These are phyloP conservation scores for Atta texana DNA, from an alignment of 1,140 invertebrate genomes.

Conservation along the genomic window DNA sequence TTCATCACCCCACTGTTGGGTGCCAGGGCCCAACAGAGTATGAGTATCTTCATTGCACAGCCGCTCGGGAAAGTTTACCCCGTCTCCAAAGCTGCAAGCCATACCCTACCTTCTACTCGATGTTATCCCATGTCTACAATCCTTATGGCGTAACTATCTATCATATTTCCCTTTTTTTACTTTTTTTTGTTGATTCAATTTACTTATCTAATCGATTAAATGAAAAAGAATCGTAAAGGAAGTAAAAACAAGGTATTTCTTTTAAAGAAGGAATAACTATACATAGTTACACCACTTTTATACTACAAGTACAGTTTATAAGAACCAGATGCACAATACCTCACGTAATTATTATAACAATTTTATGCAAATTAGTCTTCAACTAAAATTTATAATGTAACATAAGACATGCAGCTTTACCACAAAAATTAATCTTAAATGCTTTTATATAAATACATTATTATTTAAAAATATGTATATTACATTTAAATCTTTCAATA, in stretches of 20 bases:
- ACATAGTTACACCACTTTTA: constrained; percentile 77
- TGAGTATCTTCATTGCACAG: constrained; percentile 93
- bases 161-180: constrained; percentile 9
- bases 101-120: constrained; percentile 82
- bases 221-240: not conserved
- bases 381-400: constrained; percentile 14
- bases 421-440: constrained; percentile 50
- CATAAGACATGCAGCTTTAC: constrained; percentile 57
- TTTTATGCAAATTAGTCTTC: constrained; percentile 49
- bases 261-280: constrained; percentile 8
- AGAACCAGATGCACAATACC: constrained; percentile 86
- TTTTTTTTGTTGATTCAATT: constrained; percentile 21
- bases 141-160: constrained; percentile 72
- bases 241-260: not conserved
- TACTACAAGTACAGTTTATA: constrained; percentile 76
- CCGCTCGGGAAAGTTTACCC: constrained; percentile 93
- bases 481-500: constrained; percentile 3
- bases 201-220: not conserved
- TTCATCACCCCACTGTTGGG: constrained; percentile 86
- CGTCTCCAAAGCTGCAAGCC: constrained; percentile 93
- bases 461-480: not conserved
- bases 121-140: constrained; percentile 64
- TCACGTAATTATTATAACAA: constrained; percentile 66
- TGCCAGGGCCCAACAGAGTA: constrained; percentile 88
- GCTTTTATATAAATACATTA: not conserved